Conservation (phyloP, 2,888 invertebrate genomes). For the Pachymerium ferrugineum region DNA sequence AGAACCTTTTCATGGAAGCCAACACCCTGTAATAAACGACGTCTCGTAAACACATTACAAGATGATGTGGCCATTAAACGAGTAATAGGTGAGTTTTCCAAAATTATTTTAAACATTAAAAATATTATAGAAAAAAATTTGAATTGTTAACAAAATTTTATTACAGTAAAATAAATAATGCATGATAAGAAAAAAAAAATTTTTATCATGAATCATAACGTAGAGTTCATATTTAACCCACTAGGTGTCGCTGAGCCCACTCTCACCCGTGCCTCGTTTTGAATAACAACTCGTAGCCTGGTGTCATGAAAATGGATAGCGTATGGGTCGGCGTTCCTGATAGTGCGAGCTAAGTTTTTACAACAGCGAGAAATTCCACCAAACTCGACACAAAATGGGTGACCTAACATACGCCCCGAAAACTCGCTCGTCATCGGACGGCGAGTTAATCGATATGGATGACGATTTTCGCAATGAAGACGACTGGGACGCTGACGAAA, state of each 20-base stretch:
- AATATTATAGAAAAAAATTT: too few species aligned
- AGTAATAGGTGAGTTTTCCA: too few species aligned
- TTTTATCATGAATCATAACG: neutral
- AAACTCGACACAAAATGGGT: neutral
- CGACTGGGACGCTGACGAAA: neutral
- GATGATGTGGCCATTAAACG: too few species aligned
- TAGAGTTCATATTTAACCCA: neutral
- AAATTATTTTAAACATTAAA: too few species aligned
- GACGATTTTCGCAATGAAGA: constrained; percentile 25
- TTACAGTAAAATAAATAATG: too few species aligned
- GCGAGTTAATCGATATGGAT: constrained; percentile 28
- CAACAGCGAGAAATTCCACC: too few species aligned
- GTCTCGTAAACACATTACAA: too few species aligned
- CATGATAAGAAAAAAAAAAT: too few species aligned
- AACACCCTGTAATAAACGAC: too few species aligned
- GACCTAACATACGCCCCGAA: neutral
- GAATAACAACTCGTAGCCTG: neutral
- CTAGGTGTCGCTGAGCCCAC: neutral
- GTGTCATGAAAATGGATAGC: neutral
- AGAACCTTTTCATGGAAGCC: too few species aligned
- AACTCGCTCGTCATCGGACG: constrained; percentile 32
- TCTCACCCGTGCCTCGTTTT: neutral
- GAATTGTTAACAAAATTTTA: too few species aligned
- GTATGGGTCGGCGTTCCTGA: neutral
- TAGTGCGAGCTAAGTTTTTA: neutral